phyloP scores from a whole-genome alignment of 2,113 vertebrate genomes.

The Kobus ellipsiprymnus region DNA sequence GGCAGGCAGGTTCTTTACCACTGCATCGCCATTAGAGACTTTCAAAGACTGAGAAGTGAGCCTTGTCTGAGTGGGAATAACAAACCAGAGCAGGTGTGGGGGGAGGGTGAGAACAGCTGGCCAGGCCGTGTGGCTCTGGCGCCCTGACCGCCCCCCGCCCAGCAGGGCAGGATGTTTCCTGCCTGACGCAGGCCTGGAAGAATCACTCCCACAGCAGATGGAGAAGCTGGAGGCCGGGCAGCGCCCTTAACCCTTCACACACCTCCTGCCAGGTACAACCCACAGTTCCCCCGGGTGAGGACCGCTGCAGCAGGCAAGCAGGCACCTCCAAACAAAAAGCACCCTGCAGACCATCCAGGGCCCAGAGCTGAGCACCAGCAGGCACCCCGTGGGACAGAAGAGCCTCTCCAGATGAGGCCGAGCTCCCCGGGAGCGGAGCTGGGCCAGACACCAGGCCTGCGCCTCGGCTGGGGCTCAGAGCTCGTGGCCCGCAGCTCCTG shows the following conservation, averaged over 20 bases:
- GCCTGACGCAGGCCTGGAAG: constrained; percentile 81
- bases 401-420: neutral
- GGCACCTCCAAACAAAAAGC: neutral
- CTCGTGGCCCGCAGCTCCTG: fast-evolving
- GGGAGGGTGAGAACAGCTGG: constrained; percentile 80
- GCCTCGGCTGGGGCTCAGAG: fast-evolving
- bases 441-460: fast-evolving
- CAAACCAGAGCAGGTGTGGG: constrained; percentile 88
- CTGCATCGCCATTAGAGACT: constrained; percentile 50
- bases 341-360: neutral
- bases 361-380: no score
- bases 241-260: constrained; percentile 17
- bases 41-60: constrained; percentile 77
- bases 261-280: neutral
- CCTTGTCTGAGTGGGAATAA: constrained; percentile 77
- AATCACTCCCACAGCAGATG: constrained; percentile 76
- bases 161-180: constrained; percentile 77
- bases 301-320: neutral
- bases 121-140: neutral
- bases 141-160: constrained; percentile 63
- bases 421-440: neutral
- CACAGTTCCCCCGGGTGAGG: neutral
- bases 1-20: neutral
- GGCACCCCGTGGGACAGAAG: neutral
- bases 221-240: constrained; percentile 37